Conservation (phyloP, 2,797 vertebrate genomes). For the Stomatorhinus walkeri region DNA sequence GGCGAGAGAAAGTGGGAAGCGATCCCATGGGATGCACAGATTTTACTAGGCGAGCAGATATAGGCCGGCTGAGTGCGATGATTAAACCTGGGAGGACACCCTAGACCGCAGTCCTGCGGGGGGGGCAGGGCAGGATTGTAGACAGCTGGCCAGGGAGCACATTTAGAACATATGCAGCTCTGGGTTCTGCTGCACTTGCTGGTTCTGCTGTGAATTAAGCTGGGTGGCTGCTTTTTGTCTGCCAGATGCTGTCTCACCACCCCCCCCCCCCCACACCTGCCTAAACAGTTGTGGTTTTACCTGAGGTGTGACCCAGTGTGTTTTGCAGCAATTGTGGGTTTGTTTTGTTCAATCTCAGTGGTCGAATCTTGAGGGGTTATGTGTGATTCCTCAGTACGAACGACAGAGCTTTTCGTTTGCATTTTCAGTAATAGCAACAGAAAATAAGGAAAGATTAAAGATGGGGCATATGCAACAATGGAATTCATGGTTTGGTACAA, state of each 20-base stretch:
- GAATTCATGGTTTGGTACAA: not conserved
- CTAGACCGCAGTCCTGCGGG: not conserved
- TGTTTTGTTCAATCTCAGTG: not conserved
- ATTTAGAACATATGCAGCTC: not conserved
- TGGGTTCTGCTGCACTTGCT: not conserved
- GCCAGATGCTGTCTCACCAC: not conserved
- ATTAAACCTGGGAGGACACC: not conserved
- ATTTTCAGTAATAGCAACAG: conserved; percentile 36
- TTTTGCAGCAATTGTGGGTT: not conserved
- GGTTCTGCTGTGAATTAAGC: not conserved
- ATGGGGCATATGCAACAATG: not conserved
- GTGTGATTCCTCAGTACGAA: conserved; percentile 31
- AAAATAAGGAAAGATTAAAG: not conserved
- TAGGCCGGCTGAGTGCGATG: not conserved
- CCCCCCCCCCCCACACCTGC: not conserved
- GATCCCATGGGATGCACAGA: conserved; percentile 3
- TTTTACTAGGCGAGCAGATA: not conserved
- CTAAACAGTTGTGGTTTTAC: not conserved
- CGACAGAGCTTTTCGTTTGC: conserved; percentile 38
- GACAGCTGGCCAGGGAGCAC: conserved; percentile 12
- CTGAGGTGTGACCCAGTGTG: not conserved
- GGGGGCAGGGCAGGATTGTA: conserved; percentile 16
- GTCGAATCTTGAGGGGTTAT: not conserved
- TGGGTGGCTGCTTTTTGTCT: not conserved
- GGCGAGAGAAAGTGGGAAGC: conserved; percentile 16